A percentile compares a stretch with the other conserved stretches of the same genome.
Evolutionary conservation across 2,888 invertebrate species (phyloP).

Genomic region (Synergus japonicus): DNA sequence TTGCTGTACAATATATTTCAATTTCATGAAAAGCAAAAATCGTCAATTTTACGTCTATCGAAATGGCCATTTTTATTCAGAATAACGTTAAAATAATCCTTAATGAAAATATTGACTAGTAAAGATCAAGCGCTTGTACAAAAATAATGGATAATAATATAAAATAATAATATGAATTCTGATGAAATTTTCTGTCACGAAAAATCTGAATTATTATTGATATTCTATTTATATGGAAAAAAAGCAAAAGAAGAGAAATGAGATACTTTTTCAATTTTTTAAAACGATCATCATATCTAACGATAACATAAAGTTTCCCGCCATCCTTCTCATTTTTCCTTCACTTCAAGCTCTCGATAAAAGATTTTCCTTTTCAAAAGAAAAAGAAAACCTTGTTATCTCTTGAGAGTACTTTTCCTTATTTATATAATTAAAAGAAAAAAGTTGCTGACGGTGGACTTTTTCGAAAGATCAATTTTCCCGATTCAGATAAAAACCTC

Average conservation of each 20-base stretch:
- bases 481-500: no score
- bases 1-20: slow-evolving; percentile 1
- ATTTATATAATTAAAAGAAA: not conserved
- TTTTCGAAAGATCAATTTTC: slow-evolving; percentile 10
- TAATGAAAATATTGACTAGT: slow-evolving; percentile 20
- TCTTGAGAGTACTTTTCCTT: not conserved
- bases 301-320: not conserved
- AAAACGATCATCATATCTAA: not conserved
- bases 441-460: not conserved
- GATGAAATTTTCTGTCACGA: no score
- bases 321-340: not conserved
- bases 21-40: not conserved
- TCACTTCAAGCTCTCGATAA: not conserved
- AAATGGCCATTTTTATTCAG: not conserved
- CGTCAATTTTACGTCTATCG: not conserved
- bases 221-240: not conserved
- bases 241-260: not conserved
- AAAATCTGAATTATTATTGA: not conserved
- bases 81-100: slow-evolving; percentile 1
- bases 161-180: not conserved
- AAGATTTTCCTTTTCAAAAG: not conserved
- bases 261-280: not conserved
- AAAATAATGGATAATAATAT: not conserved
- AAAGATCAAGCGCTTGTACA: not conserved
- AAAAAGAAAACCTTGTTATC: not conserved